phyloP scores from a whole-genome alignment of 2,113 vertebrate species.

The Ciconia boyciana region DNA sequence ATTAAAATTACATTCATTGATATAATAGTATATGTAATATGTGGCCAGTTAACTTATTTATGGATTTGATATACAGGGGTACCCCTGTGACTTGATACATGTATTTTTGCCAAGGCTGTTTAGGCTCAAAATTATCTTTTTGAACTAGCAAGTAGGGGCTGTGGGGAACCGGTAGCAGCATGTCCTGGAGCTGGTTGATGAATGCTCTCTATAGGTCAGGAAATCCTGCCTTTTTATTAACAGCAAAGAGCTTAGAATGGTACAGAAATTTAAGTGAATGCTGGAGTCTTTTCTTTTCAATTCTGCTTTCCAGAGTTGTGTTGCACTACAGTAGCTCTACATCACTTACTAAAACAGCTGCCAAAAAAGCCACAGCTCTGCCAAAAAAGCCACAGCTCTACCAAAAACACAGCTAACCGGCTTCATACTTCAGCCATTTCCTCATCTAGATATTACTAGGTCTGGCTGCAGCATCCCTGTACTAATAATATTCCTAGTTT shows the following conservation, averaged over 20 bases:
- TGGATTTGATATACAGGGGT: neutral
- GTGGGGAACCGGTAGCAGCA: neutral
- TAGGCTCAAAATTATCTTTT: neutral
- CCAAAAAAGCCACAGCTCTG: neutral
- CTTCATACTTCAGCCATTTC: neutral
- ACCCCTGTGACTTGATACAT: neutral
- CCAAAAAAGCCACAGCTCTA: neutral
- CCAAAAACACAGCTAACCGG: neutral
- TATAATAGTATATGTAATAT: neutral
- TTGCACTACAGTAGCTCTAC: neutral
- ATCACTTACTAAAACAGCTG: neutral
- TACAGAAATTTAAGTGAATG: neutral
- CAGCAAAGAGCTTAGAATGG: neutral
- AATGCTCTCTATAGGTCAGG: fast-evolving
- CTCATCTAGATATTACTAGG: neutral
- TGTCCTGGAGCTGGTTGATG: neutral
- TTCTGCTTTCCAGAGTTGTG: neutral
- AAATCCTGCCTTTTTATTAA: neutral
- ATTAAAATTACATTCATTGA: neutral
- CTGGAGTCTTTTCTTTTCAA: neutral
- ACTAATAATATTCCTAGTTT: fast-evolving
- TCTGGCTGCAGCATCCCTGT: neutral
- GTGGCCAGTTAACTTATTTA: neutral
- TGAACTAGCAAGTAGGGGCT: too few species aligned
- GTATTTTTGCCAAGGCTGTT: neutral